Evolutionary conservation across 2,113 vertebrate species (phyloP), one percentile per base, ranked within the genome.

Genomic region (Microcebus ravelobensis): DNA sequence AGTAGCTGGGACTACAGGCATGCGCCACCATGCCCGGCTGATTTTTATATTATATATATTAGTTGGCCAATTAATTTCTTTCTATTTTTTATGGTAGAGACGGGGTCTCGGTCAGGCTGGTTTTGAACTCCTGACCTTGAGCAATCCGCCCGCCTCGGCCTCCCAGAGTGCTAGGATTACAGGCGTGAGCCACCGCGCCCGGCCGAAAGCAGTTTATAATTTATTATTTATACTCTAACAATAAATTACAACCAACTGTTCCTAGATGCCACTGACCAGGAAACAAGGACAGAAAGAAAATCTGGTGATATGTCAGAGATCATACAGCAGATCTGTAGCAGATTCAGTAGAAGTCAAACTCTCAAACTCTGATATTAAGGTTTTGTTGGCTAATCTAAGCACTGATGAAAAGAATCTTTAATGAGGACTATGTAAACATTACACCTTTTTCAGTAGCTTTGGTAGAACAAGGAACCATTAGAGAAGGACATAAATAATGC

Each of bases 321-420:
- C 31, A 96, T 59, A 95, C 21, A 87, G 63, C 42, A 71, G 45
- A 91, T 34, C n/a, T 83, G n/a, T 34, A 55, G 34, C 8, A 74
- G 81, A 79, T 76, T 13, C 55, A 88, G 68, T 6, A 96, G 10
- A 94, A 92, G 59, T 89, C 67, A 95, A 82, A 90, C 27, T 81
- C 74, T 25, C 87, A 81, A 95, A 90, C 6, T 95, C 74, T 92
- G 76, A 90, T 50, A 87, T n/a, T 34, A 34, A 96, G 81, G 73
- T 88, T 85, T 84, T 87, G 5, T n/a, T 84, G 95, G 42, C 45
- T 96, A 73, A 94, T 74, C 90, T 86, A 96, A 95, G 36, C 74
- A 81, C 13, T 71, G 29, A 91, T 91, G 84, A 93, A 96, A 93
- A 95, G 70, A 97, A 96, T 68, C 31, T 52, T 96, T 95, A 87